These are phyloP conservation scores for Aptenodytes forsteri DNA, from an alignment of 2,113 vertebrate species.

Conservation along the genomic window DNA sequence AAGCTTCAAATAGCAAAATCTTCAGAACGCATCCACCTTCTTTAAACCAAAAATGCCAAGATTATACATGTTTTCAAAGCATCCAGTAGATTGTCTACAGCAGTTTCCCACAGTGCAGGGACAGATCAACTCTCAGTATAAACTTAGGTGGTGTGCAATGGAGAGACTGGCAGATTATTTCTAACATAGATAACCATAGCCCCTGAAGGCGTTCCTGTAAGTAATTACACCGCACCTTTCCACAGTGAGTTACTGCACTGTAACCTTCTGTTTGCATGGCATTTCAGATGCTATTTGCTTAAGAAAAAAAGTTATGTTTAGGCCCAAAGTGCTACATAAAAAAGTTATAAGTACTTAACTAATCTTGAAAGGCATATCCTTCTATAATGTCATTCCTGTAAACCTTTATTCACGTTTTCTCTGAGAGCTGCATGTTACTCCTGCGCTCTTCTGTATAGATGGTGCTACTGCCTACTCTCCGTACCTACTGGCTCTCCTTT, in stretches of 20 bases:
- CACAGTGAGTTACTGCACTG: not conserved
- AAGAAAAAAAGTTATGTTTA: not conserved
- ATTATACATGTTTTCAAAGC: not conserved
- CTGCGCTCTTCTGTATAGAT: not conserved
- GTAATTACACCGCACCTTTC: not conserved
- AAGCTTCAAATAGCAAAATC: conserved; percentile 15
- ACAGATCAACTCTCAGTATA: not conserved
- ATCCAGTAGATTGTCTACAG: not conserved
- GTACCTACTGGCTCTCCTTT: not conserved
- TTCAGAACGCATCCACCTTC: not conserved
- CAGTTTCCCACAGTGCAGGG: not conserved
- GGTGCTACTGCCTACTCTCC: not conserved
- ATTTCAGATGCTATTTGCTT: not conserved
- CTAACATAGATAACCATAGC: not conserved
- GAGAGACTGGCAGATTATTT: not conserved
- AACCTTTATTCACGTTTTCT: not conserved
- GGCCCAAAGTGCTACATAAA: not conserved
- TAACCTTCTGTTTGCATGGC: not conserved
- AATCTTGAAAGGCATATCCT: not conserved
- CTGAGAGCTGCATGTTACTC: not conserved
- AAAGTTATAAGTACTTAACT: not conserved
- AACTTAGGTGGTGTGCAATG: not conserved
- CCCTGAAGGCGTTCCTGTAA: not conserved
- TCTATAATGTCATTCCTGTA: not conserved
- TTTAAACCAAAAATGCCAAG: not conserved